Conservation (phyloP, 2,888 invertebrate genomes). For the Campoplex nolae region DNA sequence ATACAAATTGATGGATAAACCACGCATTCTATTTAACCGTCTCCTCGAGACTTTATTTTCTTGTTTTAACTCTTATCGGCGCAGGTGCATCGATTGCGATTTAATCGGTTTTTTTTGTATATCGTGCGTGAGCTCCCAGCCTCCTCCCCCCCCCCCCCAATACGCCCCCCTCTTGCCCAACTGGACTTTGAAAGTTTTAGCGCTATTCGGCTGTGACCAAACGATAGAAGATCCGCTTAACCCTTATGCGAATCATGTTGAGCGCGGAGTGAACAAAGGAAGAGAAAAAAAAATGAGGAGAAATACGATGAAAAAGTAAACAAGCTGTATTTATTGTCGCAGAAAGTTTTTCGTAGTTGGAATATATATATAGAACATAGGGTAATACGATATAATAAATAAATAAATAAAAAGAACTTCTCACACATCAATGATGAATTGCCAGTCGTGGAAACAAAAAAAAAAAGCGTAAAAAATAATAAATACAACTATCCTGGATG, state of each 20-base stretch:
- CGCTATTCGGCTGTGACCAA: conserved; percentile 71
- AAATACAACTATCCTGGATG: conserved; percentile 71
- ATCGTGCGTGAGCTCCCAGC: conserved; percentile 24
- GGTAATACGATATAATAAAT: conserved; percentile 15
- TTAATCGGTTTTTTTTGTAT: conserved; percentile 43
- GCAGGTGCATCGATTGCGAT: conserved; percentile 48
- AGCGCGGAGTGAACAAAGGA: conserved; percentile 9
- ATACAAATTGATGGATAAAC: conserved; percentile 56
- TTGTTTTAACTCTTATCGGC: conserved; percentile 35
- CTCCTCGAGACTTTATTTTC: conserved; percentile 13
- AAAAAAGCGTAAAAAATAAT: neutral
- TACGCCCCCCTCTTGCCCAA: neutral
- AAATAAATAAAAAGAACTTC: conserved; percentile 40
- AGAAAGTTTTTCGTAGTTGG: conserved; percentile 57
- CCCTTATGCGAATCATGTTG: conserved; percentile 15
- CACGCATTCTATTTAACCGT: conserved; percentile 37
- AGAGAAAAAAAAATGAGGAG: conserved; percentile 15
- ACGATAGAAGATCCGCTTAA: conserved; percentile 56
- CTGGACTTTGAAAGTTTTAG: conserved; percentile 60
- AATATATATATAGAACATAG: conserved; percentile 41
- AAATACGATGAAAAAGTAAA: conserved; percentile 36
- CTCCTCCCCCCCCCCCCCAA: neutral
- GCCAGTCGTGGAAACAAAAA: conserved; percentile 54
- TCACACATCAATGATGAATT: conserved; percentile 52
- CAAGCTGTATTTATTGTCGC: conserved; percentile 65